Conservation (phyloP, 2,888 invertebrate genomes). For the Eupeodes luniger region DNA sequence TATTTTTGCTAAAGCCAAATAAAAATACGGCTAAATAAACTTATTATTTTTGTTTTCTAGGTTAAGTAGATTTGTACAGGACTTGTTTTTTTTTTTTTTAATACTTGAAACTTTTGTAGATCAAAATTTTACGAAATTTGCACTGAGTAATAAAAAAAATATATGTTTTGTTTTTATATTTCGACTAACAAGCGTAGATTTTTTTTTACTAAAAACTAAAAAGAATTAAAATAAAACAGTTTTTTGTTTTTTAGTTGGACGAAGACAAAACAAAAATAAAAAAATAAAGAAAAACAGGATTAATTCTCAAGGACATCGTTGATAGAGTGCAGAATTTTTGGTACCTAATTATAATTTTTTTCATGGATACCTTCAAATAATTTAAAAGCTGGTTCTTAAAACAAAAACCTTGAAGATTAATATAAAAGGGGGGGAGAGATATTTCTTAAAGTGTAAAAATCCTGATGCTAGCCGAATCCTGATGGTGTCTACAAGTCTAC, state of each 20-base stretch:
- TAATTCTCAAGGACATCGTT: conserved; percentile 50
- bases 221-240: background rate
- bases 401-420: too few relatives aligned
- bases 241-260: background rate
- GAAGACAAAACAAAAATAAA: background rate
- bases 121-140: conserved; percentile 59
- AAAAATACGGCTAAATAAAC: conserved; percentile 44
- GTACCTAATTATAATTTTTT: background rate
- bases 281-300: background rate
- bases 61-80: conserved; percentile 54
- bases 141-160: conserved; percentile 62
- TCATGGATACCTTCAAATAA: too few relatives aligned
- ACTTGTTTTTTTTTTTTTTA: conserved; percentile 22
- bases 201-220: conserved; percentile 17
- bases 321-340: background rate
- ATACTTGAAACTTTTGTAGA: conserved; percentile 22
- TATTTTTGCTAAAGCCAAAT: conserved; percentile 54
- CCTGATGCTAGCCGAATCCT: too few relatives aligned
- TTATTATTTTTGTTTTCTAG: conserved; percentile 37
- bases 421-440: too few relatives aligned
- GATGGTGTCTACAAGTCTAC: too few relatives aligned
- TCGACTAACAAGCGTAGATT: conserved; percentile 13
- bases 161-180: conserved; percentile 14
- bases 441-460: too few relatives aligned
- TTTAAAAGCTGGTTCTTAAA: too few relatives aligned